Conservation (phyloP, 92 coral and sea anemone species). For the Chrysogorgia sp. region DNA sequence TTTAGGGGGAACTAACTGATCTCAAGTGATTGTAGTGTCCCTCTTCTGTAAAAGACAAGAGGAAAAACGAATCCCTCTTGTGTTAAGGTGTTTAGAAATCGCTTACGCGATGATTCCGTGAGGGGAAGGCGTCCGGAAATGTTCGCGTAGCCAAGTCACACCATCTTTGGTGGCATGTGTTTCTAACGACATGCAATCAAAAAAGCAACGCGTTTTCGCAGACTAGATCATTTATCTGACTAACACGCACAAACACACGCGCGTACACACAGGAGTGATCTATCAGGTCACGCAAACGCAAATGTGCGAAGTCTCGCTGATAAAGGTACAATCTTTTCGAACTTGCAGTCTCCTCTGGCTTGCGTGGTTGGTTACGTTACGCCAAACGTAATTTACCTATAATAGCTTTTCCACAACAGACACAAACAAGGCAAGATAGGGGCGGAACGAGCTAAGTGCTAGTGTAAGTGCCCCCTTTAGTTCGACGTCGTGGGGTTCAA, state of each 20-base stretch:
- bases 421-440: conserved; percentile 30
- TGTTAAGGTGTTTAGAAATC: conserved; percentile 42
- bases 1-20: neutral
- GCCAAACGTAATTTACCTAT: conserved; percentile 28
- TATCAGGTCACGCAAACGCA: too few relatives aligned
- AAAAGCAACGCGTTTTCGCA: too few relatives aligned
- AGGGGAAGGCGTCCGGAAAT: conserved; percentile 25
- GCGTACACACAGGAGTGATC: too few relatives aligned
- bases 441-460: conserved; percentile 40
- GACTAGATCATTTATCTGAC: too few relatives aligned
- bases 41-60: conserved; percentile 29
- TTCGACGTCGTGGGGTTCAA: neutral
- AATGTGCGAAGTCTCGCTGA: neutral
- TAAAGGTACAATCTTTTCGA: neutral
- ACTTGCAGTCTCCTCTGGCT: neutral
- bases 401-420: conserved; percentile 28
- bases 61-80: conserved; percentile 36
- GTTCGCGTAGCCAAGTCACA: conserved; percentile 1
- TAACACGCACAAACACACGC: too few relatives aligned
- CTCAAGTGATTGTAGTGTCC: conserved; percentile 30
- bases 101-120: conserved; percentile 17
- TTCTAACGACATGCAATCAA: neutral
- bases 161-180: neutral
- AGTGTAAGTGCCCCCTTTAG: conserved; percentile 4
- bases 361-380: neutral